phyloP scores from a whole-genome alignment of 2,888 invertebrate genomes.

The Lissocephala sabroskyi region DNA sequence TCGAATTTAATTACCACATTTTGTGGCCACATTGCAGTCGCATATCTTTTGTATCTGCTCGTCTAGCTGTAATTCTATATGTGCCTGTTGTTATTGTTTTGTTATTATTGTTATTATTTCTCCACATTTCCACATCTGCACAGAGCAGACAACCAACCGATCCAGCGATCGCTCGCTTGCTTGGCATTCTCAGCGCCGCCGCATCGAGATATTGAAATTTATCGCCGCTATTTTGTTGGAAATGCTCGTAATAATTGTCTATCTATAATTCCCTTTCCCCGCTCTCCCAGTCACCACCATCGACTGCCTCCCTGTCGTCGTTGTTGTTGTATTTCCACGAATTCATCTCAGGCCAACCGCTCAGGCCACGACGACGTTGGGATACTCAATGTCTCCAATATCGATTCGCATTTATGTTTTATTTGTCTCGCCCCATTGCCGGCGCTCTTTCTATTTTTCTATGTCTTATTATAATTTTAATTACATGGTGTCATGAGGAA shows the following conservation, averaged over 20 bases:
- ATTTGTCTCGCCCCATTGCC: not conserved
- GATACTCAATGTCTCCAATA: not conserved
- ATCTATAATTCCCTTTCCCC: too few species aligned
- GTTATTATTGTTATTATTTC: constrained; percentile 59
- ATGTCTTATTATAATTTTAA: constrained; percentile 64
- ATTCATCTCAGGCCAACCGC: too few species aligned
- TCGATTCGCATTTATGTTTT: constrained; percentile 17
- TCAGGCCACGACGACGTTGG: too few species aligned
- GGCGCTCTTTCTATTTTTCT: not conserved
- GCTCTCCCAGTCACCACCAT: not conserved
- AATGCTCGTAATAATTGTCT: constrained; percentile 53
- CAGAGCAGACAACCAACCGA: too few species aligned
- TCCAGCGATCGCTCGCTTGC: too few species aligned
- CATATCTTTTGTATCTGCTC: constrained; percentile 15
- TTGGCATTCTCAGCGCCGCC: constrained; percentile 9
- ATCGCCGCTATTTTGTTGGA: constrained; percentile 56
- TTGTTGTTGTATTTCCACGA: constrained; percentile 29
- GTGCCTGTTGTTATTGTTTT: constrained; percentile 27
- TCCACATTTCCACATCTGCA: constrained; percentile 46
- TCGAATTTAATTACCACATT: constrained; percentile 57
- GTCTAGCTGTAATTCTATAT: constrained; percentile 30
- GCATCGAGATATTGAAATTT: constrained; percentile 55
- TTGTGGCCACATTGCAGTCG: constrained; percentile 22
- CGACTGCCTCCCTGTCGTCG: not conserved
- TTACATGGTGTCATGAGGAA: constrained; percentile 57